Evolutionary conservation across 2,113 vertebrate genomes (phyloP).

Genomic region (Odontesthes bonariensis): DNA sequence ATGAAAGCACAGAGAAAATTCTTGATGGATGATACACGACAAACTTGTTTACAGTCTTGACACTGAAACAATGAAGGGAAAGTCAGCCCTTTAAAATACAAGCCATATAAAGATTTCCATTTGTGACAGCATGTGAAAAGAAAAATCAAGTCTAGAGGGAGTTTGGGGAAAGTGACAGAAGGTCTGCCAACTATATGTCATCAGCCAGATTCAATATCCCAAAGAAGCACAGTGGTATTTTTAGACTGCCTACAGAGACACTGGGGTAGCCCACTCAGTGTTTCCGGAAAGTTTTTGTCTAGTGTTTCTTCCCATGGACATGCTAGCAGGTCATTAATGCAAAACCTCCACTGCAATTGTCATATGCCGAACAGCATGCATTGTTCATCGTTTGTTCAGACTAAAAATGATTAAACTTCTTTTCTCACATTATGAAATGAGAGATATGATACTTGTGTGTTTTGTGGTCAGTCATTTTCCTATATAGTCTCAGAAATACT

Average conservation of each 20-base stretch:
- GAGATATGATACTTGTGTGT: no score
- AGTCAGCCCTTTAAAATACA: constrained; percentile 22
- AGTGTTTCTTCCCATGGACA: constrained; percentile 74
- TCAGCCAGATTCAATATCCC: constrained; percentile 72
- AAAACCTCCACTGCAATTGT: constrained; percentile 28
- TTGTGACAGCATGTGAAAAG: constrained; percentile 53
- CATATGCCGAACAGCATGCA: not conserved
- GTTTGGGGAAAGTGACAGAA: constrained; percentile 42
- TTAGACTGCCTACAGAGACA: constrained; percentile 64
- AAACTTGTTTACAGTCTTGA: not conserved
- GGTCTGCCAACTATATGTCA: constrained; percentile 77
- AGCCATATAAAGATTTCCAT: constrained; percentile 53
- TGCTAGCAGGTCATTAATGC: constrained; percentile 59
- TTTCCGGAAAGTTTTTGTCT: constrained; percentile 69
- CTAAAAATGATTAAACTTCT: no score
- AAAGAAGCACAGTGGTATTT: constrained; percentile 75
- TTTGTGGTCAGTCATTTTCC: no score
- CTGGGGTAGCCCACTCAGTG: constrained; percentile 51
- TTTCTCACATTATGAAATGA: no score
- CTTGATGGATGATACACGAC: no score
- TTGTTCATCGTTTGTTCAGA: not conserved
- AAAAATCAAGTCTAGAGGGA: constrained; percentile 36
- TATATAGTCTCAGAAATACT: no score
- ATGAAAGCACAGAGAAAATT: no score
- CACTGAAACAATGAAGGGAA: constrained; percentile 2